A percentile compares a stretch with the other conserved stretches of the same genome.
Conservation (phyloP, 2,113 vertebrate species). For the Oncorhynchus masou region DNA sequence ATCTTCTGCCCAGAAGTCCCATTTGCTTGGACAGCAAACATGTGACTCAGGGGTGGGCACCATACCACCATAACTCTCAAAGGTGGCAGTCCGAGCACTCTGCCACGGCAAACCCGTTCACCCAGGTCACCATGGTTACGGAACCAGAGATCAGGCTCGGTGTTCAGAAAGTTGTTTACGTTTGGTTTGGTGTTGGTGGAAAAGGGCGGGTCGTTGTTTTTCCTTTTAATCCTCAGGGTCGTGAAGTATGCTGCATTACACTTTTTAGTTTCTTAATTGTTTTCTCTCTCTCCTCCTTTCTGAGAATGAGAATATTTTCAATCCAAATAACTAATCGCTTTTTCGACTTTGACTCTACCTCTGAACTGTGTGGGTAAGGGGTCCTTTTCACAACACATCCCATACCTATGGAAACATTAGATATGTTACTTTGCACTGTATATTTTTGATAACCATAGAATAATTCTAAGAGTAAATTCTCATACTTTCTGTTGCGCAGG, state of each 20-base stretch:
- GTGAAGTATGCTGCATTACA: constrained; percentile 7
- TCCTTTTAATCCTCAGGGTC: constrained; percentile 11
- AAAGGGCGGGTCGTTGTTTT: constrained; percentile 5
- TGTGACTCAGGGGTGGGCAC: constrained; percentile 21
- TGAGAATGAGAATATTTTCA: background rate
- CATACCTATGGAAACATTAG: background rate
- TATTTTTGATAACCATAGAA: no score
- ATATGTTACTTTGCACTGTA: background rate
- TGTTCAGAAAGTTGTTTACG: constrained; percentile 17
- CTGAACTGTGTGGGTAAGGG: no score
- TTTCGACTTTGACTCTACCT: no score
- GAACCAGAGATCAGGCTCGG: constrained; percentile 16
- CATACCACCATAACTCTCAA: constrained; percentile 15
- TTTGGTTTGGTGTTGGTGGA: constrained; percentile 15
- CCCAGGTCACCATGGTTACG: background rate
- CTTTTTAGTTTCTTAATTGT: background rate
- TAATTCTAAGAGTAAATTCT: no score
- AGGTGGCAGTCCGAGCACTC: constrained; percentile 35
- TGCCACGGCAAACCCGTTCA: constrained; percentile 46
- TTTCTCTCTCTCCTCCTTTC: background rate
- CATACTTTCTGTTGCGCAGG: no score
- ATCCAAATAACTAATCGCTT: background rate
- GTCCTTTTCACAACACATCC: no score
- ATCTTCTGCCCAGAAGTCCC: constrained; percentile 1
- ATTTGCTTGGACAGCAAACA: constrained; percentile 10